phyloP scores from a whole-genome alignment of 2,888 invertebrate genomes.

The Drosophila colorata region DNA sequence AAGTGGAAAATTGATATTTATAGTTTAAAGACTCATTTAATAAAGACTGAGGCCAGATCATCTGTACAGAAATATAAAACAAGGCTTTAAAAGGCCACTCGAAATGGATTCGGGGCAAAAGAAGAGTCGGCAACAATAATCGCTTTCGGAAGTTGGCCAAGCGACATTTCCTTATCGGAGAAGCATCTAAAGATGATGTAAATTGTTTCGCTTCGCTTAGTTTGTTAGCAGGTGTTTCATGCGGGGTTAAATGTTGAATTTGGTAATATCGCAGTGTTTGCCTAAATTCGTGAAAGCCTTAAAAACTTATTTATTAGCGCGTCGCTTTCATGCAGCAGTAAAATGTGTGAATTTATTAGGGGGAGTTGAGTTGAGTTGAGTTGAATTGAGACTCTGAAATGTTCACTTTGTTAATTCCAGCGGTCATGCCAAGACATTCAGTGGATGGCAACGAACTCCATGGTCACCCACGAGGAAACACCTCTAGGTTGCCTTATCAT shows the following conservation, averaged over 20 bases:
- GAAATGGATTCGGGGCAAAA: constrained; percentile 8
- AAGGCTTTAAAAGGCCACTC: constrained; percentile 19
- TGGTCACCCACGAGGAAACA: constrained; percentile 62
- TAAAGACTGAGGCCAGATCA: constrained; percentile 4
- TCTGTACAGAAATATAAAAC: background rate
- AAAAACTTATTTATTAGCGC: constrained; percentile 41
- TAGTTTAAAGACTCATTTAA: constrained; percentile 39
- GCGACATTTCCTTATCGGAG: constrained; percentile 29
- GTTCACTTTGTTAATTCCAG: no score
- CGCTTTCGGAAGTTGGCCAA: constrained; percentile 72
- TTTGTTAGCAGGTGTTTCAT: constrained; percentile 28
- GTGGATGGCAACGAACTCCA: constrained; percentile 65
- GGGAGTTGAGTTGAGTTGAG: background rate
- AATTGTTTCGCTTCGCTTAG: constrained; percentile 44
- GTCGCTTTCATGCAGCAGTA: constrained; percentile 8
- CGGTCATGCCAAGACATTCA: no score
- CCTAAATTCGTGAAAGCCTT: background rate
- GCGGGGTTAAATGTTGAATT: constrained; percentile 27
- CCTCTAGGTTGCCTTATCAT: constrained; percentile 58
- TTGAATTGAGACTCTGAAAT: no score
- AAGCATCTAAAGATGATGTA: constrained; percentile 3
- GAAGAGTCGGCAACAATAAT: constrained; percentile 23
- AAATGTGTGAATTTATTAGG: constrained; percentile 47
- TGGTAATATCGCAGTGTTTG: constrained; percentile 26
- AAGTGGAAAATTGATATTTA: constrained; percentile 53